Conservation (phyloP, 2,888 invertebrate genomes). For the Acleris cristana region DNA sequence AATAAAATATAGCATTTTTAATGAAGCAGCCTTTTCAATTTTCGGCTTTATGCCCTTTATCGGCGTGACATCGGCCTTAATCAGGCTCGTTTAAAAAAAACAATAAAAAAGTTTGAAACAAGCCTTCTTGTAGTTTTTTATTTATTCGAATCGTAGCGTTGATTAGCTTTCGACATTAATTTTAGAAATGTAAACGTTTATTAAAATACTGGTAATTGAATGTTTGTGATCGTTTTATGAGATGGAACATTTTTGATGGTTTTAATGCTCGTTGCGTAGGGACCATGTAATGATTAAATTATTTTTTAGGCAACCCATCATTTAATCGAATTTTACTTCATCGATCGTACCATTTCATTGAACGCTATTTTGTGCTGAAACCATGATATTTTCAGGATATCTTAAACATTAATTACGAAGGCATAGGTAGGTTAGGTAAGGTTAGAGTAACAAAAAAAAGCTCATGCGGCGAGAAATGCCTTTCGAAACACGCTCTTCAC, state of each 20-base stretch:
- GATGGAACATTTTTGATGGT: conserved; percentile 44
- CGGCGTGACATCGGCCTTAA: conserved; percentile 82
- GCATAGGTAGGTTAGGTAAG: too few species aligned
- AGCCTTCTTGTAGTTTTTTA: conserved; percentile 45
- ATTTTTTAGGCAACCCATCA: too few species aligned
- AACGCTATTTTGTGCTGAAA: too few species aligned
- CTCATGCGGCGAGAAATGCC: too few species aligned
- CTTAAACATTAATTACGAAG: too few species aligned
- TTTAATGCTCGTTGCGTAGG: background rate
- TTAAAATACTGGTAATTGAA: conserved; percentile 48
- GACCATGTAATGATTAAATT: too few species aligned
- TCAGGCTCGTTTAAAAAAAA: conserved; percentile 63
- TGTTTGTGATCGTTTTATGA: conserved; percentile 60
- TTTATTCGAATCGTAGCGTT: conserved; percentile 61
- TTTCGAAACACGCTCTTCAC: too few species aligned
- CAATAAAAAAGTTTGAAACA: conserved; percentile 18
- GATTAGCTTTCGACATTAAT: conserved; percentile 75
- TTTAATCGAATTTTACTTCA: too few species aligned
- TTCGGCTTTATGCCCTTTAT: conserved; percentile 78
- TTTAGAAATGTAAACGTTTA: conserved; percentile 45
- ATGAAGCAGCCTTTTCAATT: conserved; percentile 82
- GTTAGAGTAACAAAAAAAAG: too few species aligned
- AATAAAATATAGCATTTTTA: conserved; percentile 82
- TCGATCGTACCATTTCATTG: too few species aligned
- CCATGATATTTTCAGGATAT: too few species aligned